Conservation (phyloP, 2,113 vertebrate genomes). For the Turdus rufiventris region DNA sequence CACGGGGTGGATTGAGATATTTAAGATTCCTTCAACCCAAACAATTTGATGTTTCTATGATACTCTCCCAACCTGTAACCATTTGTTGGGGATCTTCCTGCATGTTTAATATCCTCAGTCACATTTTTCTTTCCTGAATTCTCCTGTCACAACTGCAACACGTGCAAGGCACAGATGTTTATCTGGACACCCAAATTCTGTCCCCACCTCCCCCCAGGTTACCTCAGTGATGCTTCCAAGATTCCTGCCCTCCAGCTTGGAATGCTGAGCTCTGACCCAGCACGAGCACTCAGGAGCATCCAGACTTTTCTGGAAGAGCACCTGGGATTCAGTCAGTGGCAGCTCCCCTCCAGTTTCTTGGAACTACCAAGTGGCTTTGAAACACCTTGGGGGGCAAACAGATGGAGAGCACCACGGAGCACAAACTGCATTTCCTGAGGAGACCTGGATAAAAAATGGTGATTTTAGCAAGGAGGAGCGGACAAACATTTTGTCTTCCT, state of each 20-base stretch:
- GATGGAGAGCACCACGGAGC: neutral
- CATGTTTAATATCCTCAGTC: neutral
- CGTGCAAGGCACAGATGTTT: rapidly evolving
- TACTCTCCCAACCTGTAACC: neutral
- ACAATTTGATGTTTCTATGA: neutral
- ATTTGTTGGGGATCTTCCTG: neutral
- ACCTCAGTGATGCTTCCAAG: neutral
- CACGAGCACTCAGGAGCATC: neutral
- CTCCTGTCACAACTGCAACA: neutral
- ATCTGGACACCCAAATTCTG: neutral
- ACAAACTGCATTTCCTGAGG: neutral
- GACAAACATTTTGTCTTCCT: conserved; percentile 12
- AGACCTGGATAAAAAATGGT: neutral
- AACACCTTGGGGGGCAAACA: neutral
- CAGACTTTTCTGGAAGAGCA: neutral
- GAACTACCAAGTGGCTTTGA: neutral
- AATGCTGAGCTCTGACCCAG: neutral
- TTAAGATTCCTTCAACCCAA: neutral
- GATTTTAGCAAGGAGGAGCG: neutral
- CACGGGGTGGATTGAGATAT: neutral
- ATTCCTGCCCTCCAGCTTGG: neutral
- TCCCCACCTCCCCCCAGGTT: neutral
- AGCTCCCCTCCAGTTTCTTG: neutral
- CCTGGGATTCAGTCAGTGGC: neutral
- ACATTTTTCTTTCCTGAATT: neutral